Evolutionary conservation across 2,113 vertebrate species (phyloP).

Genomic region (Phalacrocorax aristotelis): DNA sequence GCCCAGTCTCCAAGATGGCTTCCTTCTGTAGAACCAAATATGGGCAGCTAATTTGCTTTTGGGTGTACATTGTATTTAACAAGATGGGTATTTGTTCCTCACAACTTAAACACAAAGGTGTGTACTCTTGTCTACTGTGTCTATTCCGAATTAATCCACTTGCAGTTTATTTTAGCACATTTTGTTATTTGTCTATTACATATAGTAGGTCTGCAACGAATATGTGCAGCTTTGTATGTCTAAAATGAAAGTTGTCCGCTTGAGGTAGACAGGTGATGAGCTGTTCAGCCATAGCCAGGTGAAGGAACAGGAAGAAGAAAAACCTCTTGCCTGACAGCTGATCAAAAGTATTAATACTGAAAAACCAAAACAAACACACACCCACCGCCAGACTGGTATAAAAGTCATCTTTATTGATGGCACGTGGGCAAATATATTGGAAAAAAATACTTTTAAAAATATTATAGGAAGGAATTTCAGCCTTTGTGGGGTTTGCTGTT

Average conservation of each 20-base stretch:
- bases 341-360: not conserved
- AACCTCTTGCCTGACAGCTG: not conserved
- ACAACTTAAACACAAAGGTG: not conserved
- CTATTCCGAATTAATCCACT: not conserved
- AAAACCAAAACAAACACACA: not conserved
- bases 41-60: not conserved
- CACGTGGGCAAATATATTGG: not conserved
- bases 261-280: not conserved
- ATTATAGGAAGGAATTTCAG: not conserved
- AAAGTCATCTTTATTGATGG: not conserved
- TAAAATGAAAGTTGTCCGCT: not conserved
- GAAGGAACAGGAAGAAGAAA: not conserved
- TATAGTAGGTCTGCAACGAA: not conserved
- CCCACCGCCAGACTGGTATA: not conserved
- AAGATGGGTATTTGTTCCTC: constrained; percentile 8
- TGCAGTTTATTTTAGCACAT: not conserved
- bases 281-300: not conserved
- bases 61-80: not conserved
- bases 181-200: not conserved
- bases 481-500: not conserved
- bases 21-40: constrained; percentile 34
- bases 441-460: not conserved
- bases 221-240: not conserved
- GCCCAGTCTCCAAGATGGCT: not conserved
- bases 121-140: not conserved